phyloP scores from a whole-genome alignment of 2,888 invertebrate species.

The Cheilosia vernalis region DNA sequence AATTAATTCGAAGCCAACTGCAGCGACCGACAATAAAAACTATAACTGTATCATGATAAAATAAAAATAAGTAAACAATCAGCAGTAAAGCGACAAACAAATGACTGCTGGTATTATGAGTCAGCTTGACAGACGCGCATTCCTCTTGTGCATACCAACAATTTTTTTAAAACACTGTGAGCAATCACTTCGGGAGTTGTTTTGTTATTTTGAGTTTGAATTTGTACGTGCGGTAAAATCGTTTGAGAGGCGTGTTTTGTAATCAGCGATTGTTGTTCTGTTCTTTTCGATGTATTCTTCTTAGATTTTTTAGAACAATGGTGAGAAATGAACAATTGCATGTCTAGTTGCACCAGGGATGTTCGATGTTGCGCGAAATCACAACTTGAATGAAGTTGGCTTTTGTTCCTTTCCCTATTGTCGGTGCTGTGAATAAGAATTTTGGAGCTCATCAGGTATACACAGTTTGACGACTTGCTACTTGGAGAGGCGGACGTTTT shows the following conservation, averaged over 20 bases:
- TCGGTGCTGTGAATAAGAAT: background rate
- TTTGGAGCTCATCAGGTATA: too few species aligned
- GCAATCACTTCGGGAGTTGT: slow-evolving; percentile 38
- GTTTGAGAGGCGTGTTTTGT: slow-evolving; percentile 48
- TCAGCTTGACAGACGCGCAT: slow-evolving; percentile 28
- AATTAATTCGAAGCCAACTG: slow-evolving; percentile 52
- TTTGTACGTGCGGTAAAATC: slow-evolving; percentile 1
- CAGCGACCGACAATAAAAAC: background rate
- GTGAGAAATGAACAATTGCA: slow-evolving; percentile 22
- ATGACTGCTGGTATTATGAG: slow-evolving; percentile 9
- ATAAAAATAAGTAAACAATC: slow-evolving; percentile 18
- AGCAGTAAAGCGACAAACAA: background rate
- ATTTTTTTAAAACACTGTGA: slow-evolving; percentile 29
- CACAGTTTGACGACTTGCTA: too few species aligned
- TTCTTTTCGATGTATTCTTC: slow-evolving; percentile 4
- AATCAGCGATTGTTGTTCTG: slow-evolving; percentile 36
- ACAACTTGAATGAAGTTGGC: slow-evolving; percentile 21
- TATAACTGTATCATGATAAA: slow-evolving; percentile 16
- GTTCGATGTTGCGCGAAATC: background rate
- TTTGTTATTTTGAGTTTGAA: slow-evolving; percentile 35
- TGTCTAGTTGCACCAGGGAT: background rate
- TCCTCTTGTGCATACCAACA: slow-evolving; percentile 57
- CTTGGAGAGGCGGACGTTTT: too few species aligned
- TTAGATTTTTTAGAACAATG: slow-evolving; percentile 23
- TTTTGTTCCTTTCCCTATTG: slow-evolving; percentile 24